Conservation (phyloP, 2,888 invertebrate species). For the Habrosyne pyritoides region DNA sequence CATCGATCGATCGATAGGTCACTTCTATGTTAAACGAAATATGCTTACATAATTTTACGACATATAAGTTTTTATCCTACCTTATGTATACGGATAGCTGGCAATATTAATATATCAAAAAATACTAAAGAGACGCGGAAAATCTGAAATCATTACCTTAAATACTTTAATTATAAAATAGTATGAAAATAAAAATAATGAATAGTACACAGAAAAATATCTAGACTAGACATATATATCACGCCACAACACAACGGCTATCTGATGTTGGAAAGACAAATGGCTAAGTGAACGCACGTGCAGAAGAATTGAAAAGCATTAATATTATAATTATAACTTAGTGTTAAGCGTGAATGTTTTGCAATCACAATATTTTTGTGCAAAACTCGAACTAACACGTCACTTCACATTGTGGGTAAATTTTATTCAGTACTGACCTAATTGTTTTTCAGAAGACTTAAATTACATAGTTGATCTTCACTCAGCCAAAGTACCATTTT, state of each 20-base stretch:
- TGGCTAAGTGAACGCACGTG: slow-evolving; percentile 67
- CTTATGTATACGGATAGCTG: not conserved
- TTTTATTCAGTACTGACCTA: slow-evolving; percentile 71
- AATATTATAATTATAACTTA: slow-evolving; percentile 40
- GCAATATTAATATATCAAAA: too few species aligned
- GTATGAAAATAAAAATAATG: not conserved
- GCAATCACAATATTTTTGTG: slow-evolving; percentile 44
- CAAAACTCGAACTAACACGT: slow-evolving; percentile 62
- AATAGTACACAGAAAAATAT: slow-evolving; percentile 12
- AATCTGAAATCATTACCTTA: not conserved
- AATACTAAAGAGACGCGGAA: too few species aligned
- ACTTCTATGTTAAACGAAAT: slow-evolving; percentile 7
- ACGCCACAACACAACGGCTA: slow-evolving; percentile 36
- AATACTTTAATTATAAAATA: not conserved
- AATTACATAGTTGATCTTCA: slow-evolving; percentile 36
- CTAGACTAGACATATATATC: slow-evolving; percentile 22
- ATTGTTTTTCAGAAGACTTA: slow-evolving; percentile 39
- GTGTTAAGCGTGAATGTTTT: slow-evolving; percentile 54
- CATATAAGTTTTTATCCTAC: too few species aligned
- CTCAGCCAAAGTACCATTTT: slow-evolving; percentile 45
- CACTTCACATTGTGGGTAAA: slow-evolving; percentile 52
- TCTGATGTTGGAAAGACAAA: slow-evolving; percentile 79
- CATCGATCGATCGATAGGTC: slow-evolving; percentile 44
- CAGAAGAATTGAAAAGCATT: slow-evolving; percentile 46
- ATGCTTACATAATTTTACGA: not conserved